A percentile compares a stretch with the other conserved stretches of the same genome.
Conservation (phyloP, 2,888 invertebrate species). For the Dastarcus helophoroides region DNA sequence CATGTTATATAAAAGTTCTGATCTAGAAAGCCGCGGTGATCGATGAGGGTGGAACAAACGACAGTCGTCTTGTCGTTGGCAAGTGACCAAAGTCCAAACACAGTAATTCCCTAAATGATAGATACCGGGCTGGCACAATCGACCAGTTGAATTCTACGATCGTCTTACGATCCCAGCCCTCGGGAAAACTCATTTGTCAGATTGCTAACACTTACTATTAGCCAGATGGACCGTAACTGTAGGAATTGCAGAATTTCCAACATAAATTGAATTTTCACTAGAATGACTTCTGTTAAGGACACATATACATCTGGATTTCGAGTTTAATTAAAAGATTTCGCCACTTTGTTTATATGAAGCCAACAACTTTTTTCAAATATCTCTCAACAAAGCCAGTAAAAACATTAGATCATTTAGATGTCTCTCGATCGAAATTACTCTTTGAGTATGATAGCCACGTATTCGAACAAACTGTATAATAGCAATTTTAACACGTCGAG, state of each 20-base stretch:
- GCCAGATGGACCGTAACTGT: constrained; percentile 34
- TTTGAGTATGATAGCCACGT: constrained; percentile 26
- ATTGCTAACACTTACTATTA: constrained; percentile 27
- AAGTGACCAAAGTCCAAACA: constrained; percentile 36
- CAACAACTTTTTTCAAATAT: too few relatives aligned
- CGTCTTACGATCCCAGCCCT: background rate
- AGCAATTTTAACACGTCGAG: constrained; percentile 31
- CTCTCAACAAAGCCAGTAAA: too few relatives aligned
- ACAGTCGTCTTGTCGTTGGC: constrained; percentile 32
- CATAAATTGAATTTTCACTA: constrained; percentile 37
- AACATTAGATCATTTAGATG: constrained; percentile 14
- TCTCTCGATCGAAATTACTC: constrained; percentile 8
- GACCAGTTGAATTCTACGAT: constrained; percentile 6
- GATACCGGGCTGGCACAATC: constrained; percentile 20
- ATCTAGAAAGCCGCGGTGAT: constrained; percentile 16
- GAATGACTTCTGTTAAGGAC: constrained; percentile 29
- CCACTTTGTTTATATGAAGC: too few relatives aligned
- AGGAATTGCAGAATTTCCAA: constrained; percentile 35
- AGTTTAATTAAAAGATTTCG: constrained; percentile 11
- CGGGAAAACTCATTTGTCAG: constrained; percentile 12
- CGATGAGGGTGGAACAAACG: constrained; percentile 26
- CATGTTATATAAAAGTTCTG: too few relatives aligned
- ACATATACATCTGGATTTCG: constrained; percentile 26
- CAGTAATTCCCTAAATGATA: constrained; percentile 34
- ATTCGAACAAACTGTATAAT: constrained; percentile 29